Evolutionary conservation across 1,140 invertebrate species (phyloP).

Genomic region (Radopholus similis): DNA sequence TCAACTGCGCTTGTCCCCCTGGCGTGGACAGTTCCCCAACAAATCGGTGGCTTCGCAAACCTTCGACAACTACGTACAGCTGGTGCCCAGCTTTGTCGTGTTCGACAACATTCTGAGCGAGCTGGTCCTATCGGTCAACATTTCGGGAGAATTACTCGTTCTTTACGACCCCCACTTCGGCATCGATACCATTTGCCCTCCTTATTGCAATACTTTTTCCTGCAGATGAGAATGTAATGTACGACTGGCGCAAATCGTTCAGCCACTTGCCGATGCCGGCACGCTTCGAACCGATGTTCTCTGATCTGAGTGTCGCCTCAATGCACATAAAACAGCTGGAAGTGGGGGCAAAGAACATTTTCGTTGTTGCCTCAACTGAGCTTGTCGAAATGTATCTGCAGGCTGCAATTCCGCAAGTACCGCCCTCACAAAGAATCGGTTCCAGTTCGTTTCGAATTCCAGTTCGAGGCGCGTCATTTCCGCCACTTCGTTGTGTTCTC

Average conservation of each 20-base stretch:
- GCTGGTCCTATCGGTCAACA: conserved; percentile 36
- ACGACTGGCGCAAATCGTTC: conserved; percentile 36
- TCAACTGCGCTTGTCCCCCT: conserved; percentile 18
- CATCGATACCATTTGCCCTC: conserved; percentile 16
- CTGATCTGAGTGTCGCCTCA: neutral
- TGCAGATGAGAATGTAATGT: conserved; percentile 18
- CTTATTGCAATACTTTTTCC: neutral
- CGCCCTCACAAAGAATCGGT: too few relatives aligned
- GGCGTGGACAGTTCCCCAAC: conserved; percentile 14
- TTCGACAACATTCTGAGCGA: conserved; percentile 43
- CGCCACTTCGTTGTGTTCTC: conserved; percentile 36
- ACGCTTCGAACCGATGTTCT: conserved; percentile 17
- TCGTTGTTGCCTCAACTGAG: conserved; percentile 29
- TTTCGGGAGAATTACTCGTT: conserved; percentile 37
- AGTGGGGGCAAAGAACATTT: conserved; percentile 12
- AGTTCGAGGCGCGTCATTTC: conserved; percentile 24
- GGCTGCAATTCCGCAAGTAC: conserved; percentile 1
- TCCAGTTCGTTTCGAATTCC: too few relatives aligned
- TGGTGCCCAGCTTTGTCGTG: conserved; percentile 40
- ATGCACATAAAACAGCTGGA: conserved; percentile 13
- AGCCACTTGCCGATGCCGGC: conserved; percentile 12
- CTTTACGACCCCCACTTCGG: conserved; percentile 50
- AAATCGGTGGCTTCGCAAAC: neutral
- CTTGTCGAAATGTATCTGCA: conserved; percentile 32
- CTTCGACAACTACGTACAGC: conserved; percentile 28